A percentile compares a stretch with the other conserved stretches of the same genome.
phyloP scores from a whole-genome alignment of 2,888 invertebrate genomes.

The Melipona bicolor region DNA sequence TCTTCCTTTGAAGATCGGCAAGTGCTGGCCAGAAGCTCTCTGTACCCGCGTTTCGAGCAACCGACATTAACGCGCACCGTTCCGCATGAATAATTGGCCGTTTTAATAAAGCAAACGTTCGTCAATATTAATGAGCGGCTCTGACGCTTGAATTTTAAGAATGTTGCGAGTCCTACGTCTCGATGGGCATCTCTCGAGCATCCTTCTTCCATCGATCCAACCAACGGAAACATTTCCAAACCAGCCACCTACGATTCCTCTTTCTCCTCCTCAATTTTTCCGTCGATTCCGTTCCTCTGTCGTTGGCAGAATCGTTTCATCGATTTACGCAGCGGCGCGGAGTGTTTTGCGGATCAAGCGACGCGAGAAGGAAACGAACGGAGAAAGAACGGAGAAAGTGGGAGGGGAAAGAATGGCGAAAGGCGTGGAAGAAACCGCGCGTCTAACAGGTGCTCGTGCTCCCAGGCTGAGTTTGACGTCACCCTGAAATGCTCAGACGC shows the following conservation, averaged over 20 bases:
- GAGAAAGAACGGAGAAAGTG: not conserved
- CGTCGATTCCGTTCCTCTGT: not conserved
- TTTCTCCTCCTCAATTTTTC: not conserved
- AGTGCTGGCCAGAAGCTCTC: not conserved
- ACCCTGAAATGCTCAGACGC: slow-evolving; percentile 44
- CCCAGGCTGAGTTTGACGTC: slow-evolving; percentile 55
- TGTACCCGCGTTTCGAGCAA: slow-evolving; percentile 25
- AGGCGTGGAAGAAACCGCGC: slow-evolving; percentile 16
- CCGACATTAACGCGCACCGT: slow-evolving; percentile 48
- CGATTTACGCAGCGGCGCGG: not conserved
- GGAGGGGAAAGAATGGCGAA: not conserved
- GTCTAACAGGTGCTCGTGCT: slow-evolving; percentile 60
- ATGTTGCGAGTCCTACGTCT: slow-evolving; percentile 13
- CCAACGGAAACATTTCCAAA: not conserved
- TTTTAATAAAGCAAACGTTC: slow-evolving; percentile 40
- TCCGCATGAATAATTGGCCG: slow-evolving; percentile 50
- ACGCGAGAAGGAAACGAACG: not conserved
- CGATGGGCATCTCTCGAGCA: slow-evolving; percentile 25
- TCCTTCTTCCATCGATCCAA: not conserved
- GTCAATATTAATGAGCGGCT: slow-evolving; percentile 56
- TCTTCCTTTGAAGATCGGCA: slow-evolving; percentile 33
- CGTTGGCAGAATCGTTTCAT: not conserved
- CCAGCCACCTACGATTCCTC: too few species aligned
- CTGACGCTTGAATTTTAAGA: slow-evolving; percentile 30
- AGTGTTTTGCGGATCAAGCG: not conserved